Evolutionary conservation across 35 echinoderm and acorn worm species (phyloP).

Genomic region (Ptychodera flava): DNA sequence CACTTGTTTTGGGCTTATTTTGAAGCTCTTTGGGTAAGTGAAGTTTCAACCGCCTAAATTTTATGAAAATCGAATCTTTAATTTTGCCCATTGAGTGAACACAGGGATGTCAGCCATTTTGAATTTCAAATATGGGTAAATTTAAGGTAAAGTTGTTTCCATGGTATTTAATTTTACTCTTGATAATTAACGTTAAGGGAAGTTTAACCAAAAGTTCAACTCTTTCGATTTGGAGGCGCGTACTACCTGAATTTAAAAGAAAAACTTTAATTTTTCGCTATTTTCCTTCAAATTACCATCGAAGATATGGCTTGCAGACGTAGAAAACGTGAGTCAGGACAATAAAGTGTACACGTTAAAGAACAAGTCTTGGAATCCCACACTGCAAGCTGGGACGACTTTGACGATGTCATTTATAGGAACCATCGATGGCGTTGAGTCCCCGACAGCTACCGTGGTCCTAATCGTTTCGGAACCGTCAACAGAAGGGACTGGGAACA

Average conservation of each 20-base stretch:
- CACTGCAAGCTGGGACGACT: not conserved
- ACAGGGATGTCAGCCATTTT: too few species aligned
- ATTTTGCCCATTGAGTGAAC: too few species aligned
- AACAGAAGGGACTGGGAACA: not conserved
- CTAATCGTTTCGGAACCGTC: constrained; percentile 3
- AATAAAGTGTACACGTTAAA: not conserved
- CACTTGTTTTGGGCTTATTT: too few species aligned
- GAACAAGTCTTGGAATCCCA: constrained; percentile 12
- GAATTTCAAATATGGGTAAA: too few species aligned
- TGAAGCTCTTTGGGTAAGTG: too few species aligned
- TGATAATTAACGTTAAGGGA: not conserved
- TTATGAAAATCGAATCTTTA: too few species aligned
- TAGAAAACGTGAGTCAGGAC: not conserved
- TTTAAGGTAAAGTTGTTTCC: too few species aligned
- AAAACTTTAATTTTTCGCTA: not conserved
- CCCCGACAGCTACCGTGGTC: constrained; percentile 9
- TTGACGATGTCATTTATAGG: constrained; percentile 10
- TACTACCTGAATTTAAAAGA: constrained; percentile 14
- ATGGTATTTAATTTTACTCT: not conserved
- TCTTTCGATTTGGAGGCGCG: not conserved
- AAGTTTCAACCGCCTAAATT: too few species aligned
- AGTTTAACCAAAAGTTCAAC: not conserved
- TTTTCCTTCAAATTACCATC: not conserved
- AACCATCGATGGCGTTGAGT: not conserved
- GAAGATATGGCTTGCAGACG: not conserved